A percentile compares a stretch with the other conserved stretches of the same genome.
Conservation (phyloP, 2,113 vertebrate genomes). For the Butorides virescens region DNA sequence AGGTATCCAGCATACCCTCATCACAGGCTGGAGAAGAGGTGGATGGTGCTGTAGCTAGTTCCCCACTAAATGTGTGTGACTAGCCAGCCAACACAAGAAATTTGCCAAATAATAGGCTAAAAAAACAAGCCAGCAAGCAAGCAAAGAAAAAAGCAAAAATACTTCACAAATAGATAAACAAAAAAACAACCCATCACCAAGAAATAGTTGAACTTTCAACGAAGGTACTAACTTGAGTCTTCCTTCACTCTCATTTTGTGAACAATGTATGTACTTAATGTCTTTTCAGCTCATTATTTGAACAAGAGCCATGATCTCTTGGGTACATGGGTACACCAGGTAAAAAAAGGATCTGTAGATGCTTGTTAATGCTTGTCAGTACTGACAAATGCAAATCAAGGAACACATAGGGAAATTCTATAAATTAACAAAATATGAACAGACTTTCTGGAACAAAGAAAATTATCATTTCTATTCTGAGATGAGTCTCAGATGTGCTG, state of each 20-base stretch:
- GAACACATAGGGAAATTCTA: background rate
- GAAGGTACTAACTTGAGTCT: background rate
- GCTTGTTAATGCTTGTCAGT: background rate
- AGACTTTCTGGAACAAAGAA: background rate
- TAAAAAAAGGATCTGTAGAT: background rate
- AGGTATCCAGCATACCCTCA: background rate
- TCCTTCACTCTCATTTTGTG: background rate
- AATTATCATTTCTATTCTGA: background rate
- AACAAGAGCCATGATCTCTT: background rate
- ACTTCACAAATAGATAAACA: fast-evolving
- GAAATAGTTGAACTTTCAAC: background rate
- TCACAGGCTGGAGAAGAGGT: background rate
- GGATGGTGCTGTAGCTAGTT: background rate
- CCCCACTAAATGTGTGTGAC: background rate
- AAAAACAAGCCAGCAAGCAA: background rate
- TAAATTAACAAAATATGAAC: background rate
- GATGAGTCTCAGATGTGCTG: background rate
- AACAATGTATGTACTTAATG: background rate
- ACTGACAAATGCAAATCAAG: background rate
- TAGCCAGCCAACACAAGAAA: background rate
- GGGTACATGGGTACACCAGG: too few relatives aligned
- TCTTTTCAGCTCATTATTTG: background rate
- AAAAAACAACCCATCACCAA: background rate
- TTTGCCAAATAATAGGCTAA: background rate
- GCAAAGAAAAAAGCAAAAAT: background rate